Conservation (phyloP, 2,888 invertebrate species). For the Polydrusus cervinus region DNA sequence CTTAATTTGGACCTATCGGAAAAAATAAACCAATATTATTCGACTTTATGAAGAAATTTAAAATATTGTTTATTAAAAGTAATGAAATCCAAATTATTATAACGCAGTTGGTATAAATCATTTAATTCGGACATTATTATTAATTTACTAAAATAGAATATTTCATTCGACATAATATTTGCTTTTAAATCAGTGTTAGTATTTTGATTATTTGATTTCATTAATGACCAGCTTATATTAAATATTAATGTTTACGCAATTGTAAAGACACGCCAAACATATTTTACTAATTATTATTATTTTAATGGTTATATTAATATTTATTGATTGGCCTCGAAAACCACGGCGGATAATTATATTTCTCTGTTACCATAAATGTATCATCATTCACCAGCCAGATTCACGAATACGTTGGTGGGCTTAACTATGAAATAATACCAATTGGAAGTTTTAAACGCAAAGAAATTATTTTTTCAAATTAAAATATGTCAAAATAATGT, state of each 20-base stretch:
- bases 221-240: constrained; percentile 8
- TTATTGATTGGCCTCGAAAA: constrained; percentile 1
- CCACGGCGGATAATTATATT: not conserved
- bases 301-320: constrained; percentile 16
- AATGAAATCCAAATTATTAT: not conserved
- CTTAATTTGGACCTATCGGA: no score
- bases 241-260: constrained; percentile 2
- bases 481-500: no score
- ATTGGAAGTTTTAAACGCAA: no score
- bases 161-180: not conserved
- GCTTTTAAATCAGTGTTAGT: constrained; percentile 4
- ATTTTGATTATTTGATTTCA: constrained; percentile 9
- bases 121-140: not conserved
- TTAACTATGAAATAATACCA: no score
- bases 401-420: no score
- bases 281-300: constrained; percentile 13
- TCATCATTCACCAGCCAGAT: not conserved
- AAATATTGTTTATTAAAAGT: no score
- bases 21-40: no score
- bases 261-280: not conserved
- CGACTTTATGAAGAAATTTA: no score
- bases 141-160: constrained; percentile 9
- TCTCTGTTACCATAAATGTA: not conserved
- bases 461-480: no score
- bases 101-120: not conserved